Base-by-base conservation (phyloP, 2,797 vertebrate species). In the Sylvilagus floridanus region DNA sequence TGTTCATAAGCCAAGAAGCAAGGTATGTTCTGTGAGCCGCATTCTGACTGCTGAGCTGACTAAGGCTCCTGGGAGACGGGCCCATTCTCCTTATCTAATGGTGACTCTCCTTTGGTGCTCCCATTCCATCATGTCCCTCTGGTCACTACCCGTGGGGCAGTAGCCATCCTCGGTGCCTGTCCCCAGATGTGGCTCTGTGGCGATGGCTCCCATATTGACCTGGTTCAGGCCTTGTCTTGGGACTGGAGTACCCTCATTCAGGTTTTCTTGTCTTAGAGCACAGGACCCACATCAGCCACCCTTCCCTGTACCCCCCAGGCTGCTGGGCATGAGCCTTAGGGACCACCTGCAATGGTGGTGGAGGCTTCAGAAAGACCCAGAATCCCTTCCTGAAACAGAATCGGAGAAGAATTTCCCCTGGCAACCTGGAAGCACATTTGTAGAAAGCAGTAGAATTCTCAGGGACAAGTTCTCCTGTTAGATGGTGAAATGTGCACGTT, bases 101-200 rank as follows among this genome's bases (percentile, higher is more conserved):
- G 52, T 37, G 8, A 30, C 10, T 14, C 14, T 21, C 26, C 22
- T 7, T 62, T 50, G 54, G 50, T 77, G 54, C 16, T 57, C 52
- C 16, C 21, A 5, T 42, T 37, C 12, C 16, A 11, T 10, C 17
- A 1, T 0, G 0, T 68, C n/a, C 47, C 47, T 77, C 47, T 69
- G 42, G 57, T 76, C 54, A 30, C 63, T 24, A 21, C 3, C 24
- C 1, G 4, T 9, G 50, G 68, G 68, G 24, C 14, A 68, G 32
- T 4, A 2, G 7, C 6, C 1, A 1, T 71, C 42, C 62, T 37
- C 17, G 42, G 47, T 10, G 5, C 21, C 65, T 30, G 0, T 84
- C 26, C 47, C 10, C 11, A 60, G 16, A 24, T 65, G 12, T 17
- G 84, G 26, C 35, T 77, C 42, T 52, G 30, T 54, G 22, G 30